Base-by-base conservation (phyloP, 2,888 invertebrate species). In the Pasiphila rectangulata region DNA sequence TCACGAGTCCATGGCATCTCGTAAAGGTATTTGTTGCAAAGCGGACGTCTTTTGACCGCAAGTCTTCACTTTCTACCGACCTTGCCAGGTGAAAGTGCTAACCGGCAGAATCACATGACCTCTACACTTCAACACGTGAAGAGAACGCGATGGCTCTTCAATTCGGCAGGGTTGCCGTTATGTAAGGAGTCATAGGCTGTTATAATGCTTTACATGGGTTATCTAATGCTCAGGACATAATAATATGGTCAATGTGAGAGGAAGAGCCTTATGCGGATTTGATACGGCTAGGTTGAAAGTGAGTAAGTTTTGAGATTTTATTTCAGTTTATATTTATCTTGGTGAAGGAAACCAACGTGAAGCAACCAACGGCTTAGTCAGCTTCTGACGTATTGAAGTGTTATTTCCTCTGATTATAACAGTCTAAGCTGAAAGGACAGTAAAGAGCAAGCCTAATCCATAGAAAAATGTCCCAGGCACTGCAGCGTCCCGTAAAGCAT, bases 31-130 rank as follows among this genome's bases (percentile, higher is more conserved):
- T 45, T 30, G 41, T 45, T 41, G 40, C 40, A 32, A 25, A 30
- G 39, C 46, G 29, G 42, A 30, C 47, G 39, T 46, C 44, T 42
- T 24, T 27, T 52, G 53, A 50, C 47, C 54, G 49, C 38, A 40
- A 13, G 46, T 53, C 54, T 42, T 56, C 54, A 50, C 57, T 62
- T 61, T 64, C 59, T 56, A 57, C 52, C 42, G 55, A 62, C 63
- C 63, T 62, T 63, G 60, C 25, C 16, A 41, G 36, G 51, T 41
- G 58, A 62, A 61, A 64, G 62, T 56, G 37, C 36, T 42, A 48
- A 44, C 41, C 49, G 49, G 34, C 25, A 16, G 17, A 45, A 29
- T 23, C 19, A 16, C 23, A 38, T 29, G 44, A 42, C 38, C 48
- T 49, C 34, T 12, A 32, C 38, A 37, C 40, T 13, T 41, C 35